Base-by-base conservation (phyloP, 1,140 invertebrate species). In the Camponotus pennsylvanicus region DNA sequence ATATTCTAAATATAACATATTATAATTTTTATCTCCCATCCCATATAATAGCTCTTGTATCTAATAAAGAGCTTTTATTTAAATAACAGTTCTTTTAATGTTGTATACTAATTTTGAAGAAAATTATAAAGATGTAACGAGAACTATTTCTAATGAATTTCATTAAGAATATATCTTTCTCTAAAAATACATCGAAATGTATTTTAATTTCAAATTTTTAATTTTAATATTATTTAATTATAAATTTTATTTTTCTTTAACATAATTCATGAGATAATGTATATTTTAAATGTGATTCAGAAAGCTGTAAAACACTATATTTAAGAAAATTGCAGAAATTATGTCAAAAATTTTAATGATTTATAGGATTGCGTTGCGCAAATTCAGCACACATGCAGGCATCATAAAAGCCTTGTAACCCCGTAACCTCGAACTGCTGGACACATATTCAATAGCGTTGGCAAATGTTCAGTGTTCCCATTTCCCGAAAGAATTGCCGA, bases 391-490 rank as follows among this genome's bases (percentile, higher is more conserved):
- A 42, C 55, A 49, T 73, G 32, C 69, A 69, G 42, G 55, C 69
- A 63, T 83, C 40, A 83, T 75, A 75, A 83, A 63, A 75, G 40
- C 32, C 79, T 83, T 83, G 69, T 83, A 83, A 83, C 79, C 57
- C 69, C 79, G 55, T 83, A 83, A 83, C 79, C 79, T 83, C 79
- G 69, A 83, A 83, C 79, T 45, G 78, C 49, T 75, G 55, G 73
- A 83, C 55, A 73, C 40, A n/a, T 52, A 52, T 42, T 80, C 40
- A 52, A 34, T 37, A 27, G 55, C 40, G 40, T 75, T 83, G 67
- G 79, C 69, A 83, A 83, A 83, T 83, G 52, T 83, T 75, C 69
- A 83, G 40, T 18, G 79, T 83, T 83, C 79, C 69, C 55, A 57
- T 83, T 83, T 73, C 79, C 27, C 9, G 11, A 45, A 45, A 59